Evolutionary conservation across 2,797 vertebrate genomes (phyloP), one percentile per base, ranked within the genome.

Genomic region (Thamnophis elegans): DNA sequence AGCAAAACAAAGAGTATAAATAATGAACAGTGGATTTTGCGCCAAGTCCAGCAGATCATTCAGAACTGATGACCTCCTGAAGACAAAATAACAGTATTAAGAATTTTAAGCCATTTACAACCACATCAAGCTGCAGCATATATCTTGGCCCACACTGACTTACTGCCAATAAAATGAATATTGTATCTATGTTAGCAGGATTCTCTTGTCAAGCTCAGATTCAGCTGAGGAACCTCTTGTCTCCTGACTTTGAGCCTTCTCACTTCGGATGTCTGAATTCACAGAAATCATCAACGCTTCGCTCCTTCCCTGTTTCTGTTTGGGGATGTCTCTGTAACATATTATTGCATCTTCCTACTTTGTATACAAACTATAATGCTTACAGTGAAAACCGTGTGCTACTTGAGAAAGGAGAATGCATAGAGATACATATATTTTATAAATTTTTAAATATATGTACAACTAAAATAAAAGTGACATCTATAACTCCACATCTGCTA

Each of bases 1-100:
- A 97, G 56, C 18, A 93, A 96, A 95, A 90, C 53, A 87, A 94
- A 97, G 12, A 14, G 56, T 0, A 94, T n/a, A 91, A 94, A 20
- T 13, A 92, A n/a, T 95, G 93, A 94, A 89, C 32, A 87, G 58
- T n/a, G 7, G 22, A 62, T 22, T 55, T 32, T 47, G 42, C 5
- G 7, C 7, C 11, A 42, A 91, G 11, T 36, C 7, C 91, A 68
- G 51, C 1, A 93, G 89, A 22, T 2, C 47, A 26, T 88, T 90
- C 58, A 82, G 51, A 88, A 32, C 0, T 22, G 55, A 59, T 26
- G 28, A 47, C 25, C 36, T 59, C 18, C 47, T 20, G 18, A 20
- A 87, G 47, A 85, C 60, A 68, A 65, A n/a, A 7, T 22, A 90
- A 68, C 6, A 1, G 51, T 54, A 6, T 20, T 58, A 54, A 36